Evolutionary conservation across 2,888 invertebrate species (phyloP), one percentile per base, ranked within the genome.

Genomic region (Lepidocyrtinus sp.): DNA sequence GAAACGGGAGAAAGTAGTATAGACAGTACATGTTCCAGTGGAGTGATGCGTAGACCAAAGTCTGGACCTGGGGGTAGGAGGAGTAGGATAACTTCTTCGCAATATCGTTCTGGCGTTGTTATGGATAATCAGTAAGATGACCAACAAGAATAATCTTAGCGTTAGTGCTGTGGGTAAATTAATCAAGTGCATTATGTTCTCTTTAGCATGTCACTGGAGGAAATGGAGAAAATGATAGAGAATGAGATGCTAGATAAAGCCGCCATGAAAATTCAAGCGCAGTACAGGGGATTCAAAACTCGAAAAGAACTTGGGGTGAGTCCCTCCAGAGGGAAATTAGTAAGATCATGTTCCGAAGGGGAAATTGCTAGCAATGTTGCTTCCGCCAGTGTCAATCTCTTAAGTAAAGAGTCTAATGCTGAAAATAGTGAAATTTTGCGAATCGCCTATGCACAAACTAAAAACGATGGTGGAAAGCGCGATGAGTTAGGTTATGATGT

Each of bases 71-170:
- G 46, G 5, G 46, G 64, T 9, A 17, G 67, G 24, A 46, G 76
- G 45, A 65, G 67, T 26, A 59, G 74, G 2, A 75, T 69, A 1
- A 72, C 78, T n/a, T 69, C 83, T 9, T 82, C 83, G 15, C 85
- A 86, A 70, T 86, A 85, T 64, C 71, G 86, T 12, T 85, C 85
- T 9, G 86, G 85, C 26, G 64, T 86, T 70, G 82, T 86, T 1
- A 70, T 86, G 45, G 83, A 83, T 21, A 81, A 81, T 45, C 69
- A 74, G 84, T 84, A 67, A 81, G 84, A 72, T 2, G 36, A 61
- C 9, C 25, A 5, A 45, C 3, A 19, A n/a, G n/a, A n/a, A n/a
- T n/a, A n/a, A n/a, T n/a, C n/a, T n/a, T n/a, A n/a, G n/a, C n/a
- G n/a, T n/a, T n/a, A n/a, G n/a, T n/a, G n/a, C n/a, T n/a, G n/a